These are phyloP conservation scores for Cyanoliseus patagonus DNA, from an alignment of 2,113 vertebrate species.

Conservation along the genomic window DNA sequence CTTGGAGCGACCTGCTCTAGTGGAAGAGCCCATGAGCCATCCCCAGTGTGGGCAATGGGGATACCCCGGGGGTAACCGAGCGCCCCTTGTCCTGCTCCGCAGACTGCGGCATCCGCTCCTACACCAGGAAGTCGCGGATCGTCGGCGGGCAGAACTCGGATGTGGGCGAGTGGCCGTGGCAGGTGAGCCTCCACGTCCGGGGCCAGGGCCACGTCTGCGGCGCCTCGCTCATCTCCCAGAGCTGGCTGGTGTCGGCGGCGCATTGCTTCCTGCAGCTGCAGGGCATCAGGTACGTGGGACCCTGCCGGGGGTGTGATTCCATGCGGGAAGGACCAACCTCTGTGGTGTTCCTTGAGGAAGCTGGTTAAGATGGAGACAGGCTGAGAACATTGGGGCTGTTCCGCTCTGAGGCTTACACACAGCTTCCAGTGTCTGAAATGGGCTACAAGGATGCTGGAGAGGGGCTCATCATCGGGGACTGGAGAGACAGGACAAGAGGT, in stretches of 20 bases:
- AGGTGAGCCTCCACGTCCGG: conserved; percentile 88
- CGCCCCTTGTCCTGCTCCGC: accelerated
- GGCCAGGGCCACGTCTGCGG: conserved; percentile 85
- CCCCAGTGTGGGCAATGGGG: accelerated
- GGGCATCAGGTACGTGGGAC: conserved; percentile 70
- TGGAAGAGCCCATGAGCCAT: not conserved
- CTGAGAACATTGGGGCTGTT: not conserved
- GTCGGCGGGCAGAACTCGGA: conserved; percentile 86
- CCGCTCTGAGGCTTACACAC: not conserved
- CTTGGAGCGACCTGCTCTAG: not conserved
- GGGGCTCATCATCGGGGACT: not conserved
- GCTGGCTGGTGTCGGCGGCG: conserved; percentile 91
- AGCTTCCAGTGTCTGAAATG: not conserved
- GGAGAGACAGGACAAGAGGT: not conserved
- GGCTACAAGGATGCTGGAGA: not conserved
- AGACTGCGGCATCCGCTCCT: conserved; percentile 86
- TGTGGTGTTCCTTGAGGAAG: not conserved
- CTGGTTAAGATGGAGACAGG: accelerated
- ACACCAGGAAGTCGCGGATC: conserved; percentile 79
- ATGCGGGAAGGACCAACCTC: accelerated
- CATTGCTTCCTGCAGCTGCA: conserved; percentile 85
- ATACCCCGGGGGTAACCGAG: not conserved
- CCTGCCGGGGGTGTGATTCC: not conserved
- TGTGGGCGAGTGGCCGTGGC: conserved; percentile 91
- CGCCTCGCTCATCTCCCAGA: conserved; percentile 82